Base-by-base conservation (phyloP, 2,888 invertebrate genomes). In the Clivina fossor region DNA sequence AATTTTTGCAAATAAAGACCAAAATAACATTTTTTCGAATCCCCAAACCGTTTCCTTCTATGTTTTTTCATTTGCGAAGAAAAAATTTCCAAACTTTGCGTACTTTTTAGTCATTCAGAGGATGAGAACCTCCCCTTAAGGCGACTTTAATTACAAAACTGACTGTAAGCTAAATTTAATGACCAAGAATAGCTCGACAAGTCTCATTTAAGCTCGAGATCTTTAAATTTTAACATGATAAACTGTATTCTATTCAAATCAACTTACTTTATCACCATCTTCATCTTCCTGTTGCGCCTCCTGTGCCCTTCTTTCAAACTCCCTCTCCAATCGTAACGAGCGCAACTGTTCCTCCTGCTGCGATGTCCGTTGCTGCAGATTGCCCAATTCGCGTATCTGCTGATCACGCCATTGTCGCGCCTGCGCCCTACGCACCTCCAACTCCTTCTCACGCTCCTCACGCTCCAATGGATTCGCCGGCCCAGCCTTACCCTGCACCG, bases 301-400 rank as follows among this genome's bases (percentile, higher is more conserved):
- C 68, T 88, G 86, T 2, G 93, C 94, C 41, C 96, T 79, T 44
- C 92, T 81, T 70, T 96, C 94, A 72, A 97, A 97, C 74, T 97
- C 96, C 58, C 90, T 80, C 70, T 97, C 96, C n/a, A 96, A 77
- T 61, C 89, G 86, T 53, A 97, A 76, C n/a, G 92, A 87, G 53
- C 93, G 82, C 13, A 94, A 75, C 67, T 93, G 91, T 68, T 94
- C 93, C 62, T 88, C 92, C 70, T 94, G 93, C 64, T 88, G 89
- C 0, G 84, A 76, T 2, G 87, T 83, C 53, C 92, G 80, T 46
- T 81, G 78, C 13, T 85, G 79, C 57, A 88, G 70, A 1, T 82
- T 75, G 61, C 89, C 81, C 49, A 96, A 76, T 63, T 92, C 90
- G 1, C 81, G 79, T 59, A 95, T 94, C 69, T 93, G 91, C 65